A percentile compares a stretch with the other conserved stretches of the same genome.
Conservation (phyloP, 2,888 invertebrate species). For the Hirudinaria manillensis region DNA sequence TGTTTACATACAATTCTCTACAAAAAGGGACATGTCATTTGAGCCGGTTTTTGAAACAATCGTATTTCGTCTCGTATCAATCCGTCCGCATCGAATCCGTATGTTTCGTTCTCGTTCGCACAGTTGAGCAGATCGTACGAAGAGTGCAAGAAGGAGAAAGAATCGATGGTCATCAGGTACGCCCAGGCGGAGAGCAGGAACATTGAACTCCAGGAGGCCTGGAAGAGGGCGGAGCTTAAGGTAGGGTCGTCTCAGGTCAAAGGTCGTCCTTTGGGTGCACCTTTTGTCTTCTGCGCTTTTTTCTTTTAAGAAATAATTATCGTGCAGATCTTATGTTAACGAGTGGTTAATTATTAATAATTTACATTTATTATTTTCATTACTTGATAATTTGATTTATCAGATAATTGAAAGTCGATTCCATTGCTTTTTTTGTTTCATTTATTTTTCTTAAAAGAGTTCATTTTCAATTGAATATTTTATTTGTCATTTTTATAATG, state of each 20-base stretch:
- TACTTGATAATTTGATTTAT: too few relatives aligned
- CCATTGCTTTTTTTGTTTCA: too few relatives aligned
- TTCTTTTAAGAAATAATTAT: neutral
- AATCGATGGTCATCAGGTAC: conserved; percentile 50
- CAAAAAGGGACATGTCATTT: too few relatives aligned
- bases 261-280: neutral
- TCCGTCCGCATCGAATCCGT: too few relatives aligned
- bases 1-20: too few relatives aligned
- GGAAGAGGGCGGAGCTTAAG: conserved; percentile 20
- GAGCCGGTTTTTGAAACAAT: too few relatives aligned
- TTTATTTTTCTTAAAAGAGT: too few relatives aligned
- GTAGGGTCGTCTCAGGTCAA: neutral
- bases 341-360: neutral
- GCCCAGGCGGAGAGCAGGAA: conserved; percentile 52
- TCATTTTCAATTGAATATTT: too few relatives aligned
- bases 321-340: neutral
- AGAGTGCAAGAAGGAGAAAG: conserved; percentile 49
- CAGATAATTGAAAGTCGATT: too few relatives aligned
- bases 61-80: too few relatives aligned
- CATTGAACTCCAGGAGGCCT: conserved; percentile 44
- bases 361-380: neutral
- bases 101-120: too few relatives aligned
- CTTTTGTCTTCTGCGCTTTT: neutral
- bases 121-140: conserved; percentile 49
- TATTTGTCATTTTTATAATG: too few relatives aligned